These are phyloP conservation scores for Pseudomyrmex cubaensis DNA, from an alignment of 1,140 invertebrate genomes.

Conservation along the genomic window DNA sequence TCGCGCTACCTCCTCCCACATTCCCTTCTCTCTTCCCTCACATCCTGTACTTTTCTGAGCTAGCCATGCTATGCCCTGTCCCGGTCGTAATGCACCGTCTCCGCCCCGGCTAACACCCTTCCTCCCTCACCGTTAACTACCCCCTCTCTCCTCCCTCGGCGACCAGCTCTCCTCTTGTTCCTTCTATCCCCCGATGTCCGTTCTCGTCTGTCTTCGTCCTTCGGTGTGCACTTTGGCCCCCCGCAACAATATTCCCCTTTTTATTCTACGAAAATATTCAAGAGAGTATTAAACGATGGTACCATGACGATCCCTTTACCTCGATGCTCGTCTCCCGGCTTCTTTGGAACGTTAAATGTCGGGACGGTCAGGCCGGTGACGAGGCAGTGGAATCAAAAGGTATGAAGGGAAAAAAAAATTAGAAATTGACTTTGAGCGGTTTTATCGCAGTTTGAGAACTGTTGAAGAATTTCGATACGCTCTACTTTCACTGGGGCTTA, in stretches of 20 bases:
- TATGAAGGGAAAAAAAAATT: slow-evolving; percentile 39
- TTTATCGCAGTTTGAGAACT: slow-evolving; percentile 45
- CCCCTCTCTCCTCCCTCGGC: slow-evolving; percentile 16
- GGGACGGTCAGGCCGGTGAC: slow-evolving; percentile 38
- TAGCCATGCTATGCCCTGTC: slow-evolving; percentile 80
- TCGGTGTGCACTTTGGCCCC: slow-evolving; percentile 41
- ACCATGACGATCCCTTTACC: slow-evolving; percentile 69
- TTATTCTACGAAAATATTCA: slow-evolving; percentile 74
- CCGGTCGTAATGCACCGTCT: slow-evolving; percentile 80
- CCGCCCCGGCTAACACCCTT: slow-evolving; percentile 73
- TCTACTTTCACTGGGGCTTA: slow-evolving; percentile 10
- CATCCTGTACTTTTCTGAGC: slow-evolving; percentile 81
- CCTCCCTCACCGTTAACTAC: slow-evolving; percentile 60
- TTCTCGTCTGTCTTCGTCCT: slow-evolving; percentile 44
- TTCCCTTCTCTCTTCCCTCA: slow-evolving; percentile 71
- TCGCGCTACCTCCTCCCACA: slow-evolving; percentile 54
- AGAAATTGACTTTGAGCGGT: slow-evolving; percentile 56
- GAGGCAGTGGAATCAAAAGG: background rate
- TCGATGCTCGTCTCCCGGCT: slow-evolving; percentile 50
- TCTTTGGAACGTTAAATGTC: slow-evolving; percentile 48
- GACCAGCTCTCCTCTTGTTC: background rate
- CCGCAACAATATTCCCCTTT: slow-evolving; percentile 67
- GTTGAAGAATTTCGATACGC: slow-evolving; percentile 40
- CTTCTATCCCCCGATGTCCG: slow-evolving; percentile 40
- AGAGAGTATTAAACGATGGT: slow-evolving; percentile 73